Evolutionary conservation across 2,797 vertebrate genomes (phyloP), one percentile per base, ranked within the genome.

Genomic region (Schizopygopsis malacanthus): DNA sequence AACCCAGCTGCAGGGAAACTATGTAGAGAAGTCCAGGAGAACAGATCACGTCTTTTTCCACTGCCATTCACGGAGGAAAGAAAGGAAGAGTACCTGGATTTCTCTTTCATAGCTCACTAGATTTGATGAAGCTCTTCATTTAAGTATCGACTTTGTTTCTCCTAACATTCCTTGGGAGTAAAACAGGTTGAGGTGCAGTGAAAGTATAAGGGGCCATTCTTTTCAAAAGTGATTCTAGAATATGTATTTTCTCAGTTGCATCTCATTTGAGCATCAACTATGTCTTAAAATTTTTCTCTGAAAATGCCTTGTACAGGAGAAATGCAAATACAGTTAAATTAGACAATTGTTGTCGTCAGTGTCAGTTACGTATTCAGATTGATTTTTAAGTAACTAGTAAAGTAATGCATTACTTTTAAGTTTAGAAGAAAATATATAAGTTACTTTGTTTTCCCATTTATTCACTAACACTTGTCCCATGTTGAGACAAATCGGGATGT

Each of bases 1-100:
- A 47, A 50, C 84, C 89, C 82, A 82, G 50, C 87, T 79, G 54
- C 83, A 71, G 84, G 86, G 54, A 90, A 88, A 59, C 41, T 63
- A 9, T 16, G 7, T 9, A 37, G n/a, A 6, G 47, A 43, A 39
- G 61, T 43, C 73, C 33, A 22, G 33, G 41, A 80, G 69, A 79
- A 69, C 76, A 81, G 72, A 75, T 79, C 47, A 43, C 54, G 13
- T 41, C 69, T 73, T 67, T 59, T 76, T 70, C 13, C 56, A 79
- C 22, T 52, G 65, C 20, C 39, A 8, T 18, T 52, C 45, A 67
- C 16, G 25, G 59, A 75, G 45, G 15, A 70, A 43, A 76, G 47
- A 76, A 76, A 76, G 73, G 25, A 76, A 37, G 28, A 76, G 73
- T 54, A 39, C 2, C 28, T 22, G 37, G 16, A 59, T 56, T 25